Evolutionary conservation across 1,140 invertebrate genomes (phyloP).

Genomic region (Idris sp.): DNA sequence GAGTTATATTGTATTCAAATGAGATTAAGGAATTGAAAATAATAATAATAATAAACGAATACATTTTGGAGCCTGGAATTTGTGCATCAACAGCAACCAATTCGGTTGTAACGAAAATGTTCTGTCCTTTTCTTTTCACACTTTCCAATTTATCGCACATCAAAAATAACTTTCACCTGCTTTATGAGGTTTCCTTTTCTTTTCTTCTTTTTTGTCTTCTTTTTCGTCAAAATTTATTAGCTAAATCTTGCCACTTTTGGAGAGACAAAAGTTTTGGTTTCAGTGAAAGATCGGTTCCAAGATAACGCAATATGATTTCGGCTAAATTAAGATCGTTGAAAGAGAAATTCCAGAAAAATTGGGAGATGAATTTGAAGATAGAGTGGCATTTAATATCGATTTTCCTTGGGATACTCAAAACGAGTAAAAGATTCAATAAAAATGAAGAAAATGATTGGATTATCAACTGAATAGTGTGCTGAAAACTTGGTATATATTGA

Average conservation of each 20-base stretch:
- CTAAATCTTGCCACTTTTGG: conserved; percentile 7
- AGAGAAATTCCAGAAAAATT: too few species aligned
- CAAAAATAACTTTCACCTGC: background rate
- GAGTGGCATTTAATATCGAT: too few species aligned
- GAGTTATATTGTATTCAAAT: conserved; percentile 54
- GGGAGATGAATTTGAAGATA: too few species aligned
- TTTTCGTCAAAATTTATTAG: conserved; percentile 24
- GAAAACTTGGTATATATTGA: too few species aligned
- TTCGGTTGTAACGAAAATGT: too few species aligned
- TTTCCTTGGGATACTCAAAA: too few species aligned
- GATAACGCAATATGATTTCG: background rate
- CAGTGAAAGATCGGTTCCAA: too few species aligned
- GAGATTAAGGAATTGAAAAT: conserved; percentile 22
- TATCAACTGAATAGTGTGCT: too few species aligned
- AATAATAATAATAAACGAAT: conserved; percentile 20
- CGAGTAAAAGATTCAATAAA: too few species aligned
- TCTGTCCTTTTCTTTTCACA: background rate
- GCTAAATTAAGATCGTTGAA: background rate
- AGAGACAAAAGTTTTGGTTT: conserved; percentile 1
- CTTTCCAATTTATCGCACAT: conserved; percentile 4
- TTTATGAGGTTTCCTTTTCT: conserved; percentile 22
- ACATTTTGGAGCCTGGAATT: conserved; percentile 2
- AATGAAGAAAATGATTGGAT: too few species aligned
- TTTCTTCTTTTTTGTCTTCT: conserved; percentile 10
- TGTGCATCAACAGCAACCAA: too few species aligned